Base-by-base conservation (phyloP, 2,797 vertebrate species). In the Coendou prehensilis region DNA sequence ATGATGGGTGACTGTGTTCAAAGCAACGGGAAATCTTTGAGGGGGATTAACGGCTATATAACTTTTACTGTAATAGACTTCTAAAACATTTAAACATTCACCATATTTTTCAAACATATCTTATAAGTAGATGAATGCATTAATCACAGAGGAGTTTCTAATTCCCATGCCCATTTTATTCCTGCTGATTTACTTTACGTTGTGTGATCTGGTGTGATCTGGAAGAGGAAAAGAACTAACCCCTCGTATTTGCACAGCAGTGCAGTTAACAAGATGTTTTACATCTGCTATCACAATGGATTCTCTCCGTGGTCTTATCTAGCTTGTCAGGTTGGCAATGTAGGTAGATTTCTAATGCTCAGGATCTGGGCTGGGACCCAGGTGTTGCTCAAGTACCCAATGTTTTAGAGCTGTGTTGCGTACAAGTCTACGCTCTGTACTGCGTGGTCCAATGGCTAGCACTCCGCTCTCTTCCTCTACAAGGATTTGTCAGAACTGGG, bases 121-220 rank as follows among this genome's bases (percentile, higher is more conserved):
- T 8, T 11, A 26, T 52, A 5, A 59, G 26, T 2, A 52, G 4
- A 18, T n/a, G 37, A 41, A 6, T 50, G 30, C 20, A 45, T 75
- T 3, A 4, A 13, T 18, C 71, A 20, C 1, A 1, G 9, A 50
- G 26, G 28, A 28, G 41, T 45, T 47, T 37, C 45, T 4, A 15
- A 3, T 73, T 28, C 57, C 10, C 2, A 33, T 2, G 1, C 3
- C 3, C 26, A 9, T 14, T 41, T 45, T 0, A 0, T 63, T 78
- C 26, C 23, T 78, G 41, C 52, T 3, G 18, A 56, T 64, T 80
- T 28, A 0, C 0, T 50, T 80, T 80, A 20, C 17, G 57, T 23
- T 26, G 28, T 4, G 9, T 23, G 45, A 33, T 37, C 57, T 26
- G 47, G 28, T 4, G 9, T 23, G 45, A 33, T 37, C 57, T 26